These are phyloP conservation scores for Microtus pennsylvanicus DNA, from an alignment of 2,113 vertebrate species.

Conservation along the genomic window DNA sequence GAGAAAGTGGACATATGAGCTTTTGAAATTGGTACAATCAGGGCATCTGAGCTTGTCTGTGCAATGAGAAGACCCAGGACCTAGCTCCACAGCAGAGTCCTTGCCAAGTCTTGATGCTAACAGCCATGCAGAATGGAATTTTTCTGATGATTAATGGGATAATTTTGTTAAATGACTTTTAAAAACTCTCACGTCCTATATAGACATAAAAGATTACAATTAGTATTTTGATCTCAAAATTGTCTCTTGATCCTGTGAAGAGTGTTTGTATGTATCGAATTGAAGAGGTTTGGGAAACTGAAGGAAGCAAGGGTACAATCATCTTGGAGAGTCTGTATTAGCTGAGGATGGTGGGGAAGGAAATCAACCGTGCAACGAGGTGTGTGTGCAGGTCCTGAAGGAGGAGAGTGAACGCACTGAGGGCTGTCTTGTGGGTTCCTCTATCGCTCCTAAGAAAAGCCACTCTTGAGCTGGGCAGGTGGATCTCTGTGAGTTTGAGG, in stretches of 20 bases:
- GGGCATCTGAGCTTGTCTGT: not conserved
- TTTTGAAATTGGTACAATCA: not conserved
- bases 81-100: not conserved
- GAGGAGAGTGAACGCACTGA: not conserved
- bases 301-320: not conserved
- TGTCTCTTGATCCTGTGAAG: not conserved
- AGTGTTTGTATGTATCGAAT: not conserved
- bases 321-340: not conserved
- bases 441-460: not conserved
- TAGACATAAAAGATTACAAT: not conserved
- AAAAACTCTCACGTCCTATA: not conserved
- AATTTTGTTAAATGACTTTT: conserved; percentile 20
- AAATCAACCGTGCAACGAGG: not conserved
- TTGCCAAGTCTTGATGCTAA: not conserved
- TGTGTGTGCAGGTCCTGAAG: not conserved
- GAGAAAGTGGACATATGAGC: not conserved
- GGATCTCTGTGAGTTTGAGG: no score
- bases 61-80: not conserved
- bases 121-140: not conserved
- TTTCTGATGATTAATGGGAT: not conserved
- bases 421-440: not conserved
- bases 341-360: not conserved
- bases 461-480: not conserved
- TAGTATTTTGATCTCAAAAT: conserved; percentile 5
- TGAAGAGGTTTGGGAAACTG: conserved; percentile 6